Conservation (phyloP, 2,888 invertebrate genomes). For the Chrysolina oricalcia region DNA sequence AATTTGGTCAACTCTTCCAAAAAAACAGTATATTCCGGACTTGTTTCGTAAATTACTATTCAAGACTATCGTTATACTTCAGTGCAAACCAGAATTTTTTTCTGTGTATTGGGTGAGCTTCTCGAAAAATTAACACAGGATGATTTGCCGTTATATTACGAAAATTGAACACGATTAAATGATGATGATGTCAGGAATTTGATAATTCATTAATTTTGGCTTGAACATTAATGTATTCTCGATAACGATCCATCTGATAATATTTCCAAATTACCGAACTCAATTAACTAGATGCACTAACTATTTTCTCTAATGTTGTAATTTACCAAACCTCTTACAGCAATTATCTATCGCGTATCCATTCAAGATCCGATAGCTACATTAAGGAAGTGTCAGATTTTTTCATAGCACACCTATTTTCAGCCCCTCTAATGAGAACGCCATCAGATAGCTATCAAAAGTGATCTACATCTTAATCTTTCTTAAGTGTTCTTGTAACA, state of each 20-base stretch:
- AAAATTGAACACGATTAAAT: too few relatives aligned
- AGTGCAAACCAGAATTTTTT: too few relatives aligned
- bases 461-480: conserved; percentile 58
- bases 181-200: too few relatives aligned
- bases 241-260: neutral
- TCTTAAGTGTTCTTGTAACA: conserved; percentile 55
- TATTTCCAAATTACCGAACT: neutral
- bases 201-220: too few relatives aligned
- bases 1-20: too few relatives aligned
- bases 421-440: conserved; percentile 3
- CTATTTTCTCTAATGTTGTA: conserved; percentile 2
- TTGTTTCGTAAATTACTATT: too few relatives aligned
- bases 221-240: neutral
- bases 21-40: too few relatives aligned
- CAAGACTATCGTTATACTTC: too few relatives aligned
- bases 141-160: too few relatives aligned
- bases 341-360: conserved; percentile 6
- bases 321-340: neutral
- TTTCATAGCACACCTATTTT: conserved; percentile 11
- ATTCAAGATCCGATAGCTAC: conserved; percentile 1
- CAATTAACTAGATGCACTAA: neutral
- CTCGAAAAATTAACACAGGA: too few relatives aligned
- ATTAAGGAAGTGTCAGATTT: conserved; percentile 24
- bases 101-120: too few relatives aligned
- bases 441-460: conserved; percentile 43